A percentile compares a stretch with the other conserved stretches of the same genome.
phyloP scores from a whole-genome alignment of 2,888 invertebrate species.

The Beris chalybata region DNA sequence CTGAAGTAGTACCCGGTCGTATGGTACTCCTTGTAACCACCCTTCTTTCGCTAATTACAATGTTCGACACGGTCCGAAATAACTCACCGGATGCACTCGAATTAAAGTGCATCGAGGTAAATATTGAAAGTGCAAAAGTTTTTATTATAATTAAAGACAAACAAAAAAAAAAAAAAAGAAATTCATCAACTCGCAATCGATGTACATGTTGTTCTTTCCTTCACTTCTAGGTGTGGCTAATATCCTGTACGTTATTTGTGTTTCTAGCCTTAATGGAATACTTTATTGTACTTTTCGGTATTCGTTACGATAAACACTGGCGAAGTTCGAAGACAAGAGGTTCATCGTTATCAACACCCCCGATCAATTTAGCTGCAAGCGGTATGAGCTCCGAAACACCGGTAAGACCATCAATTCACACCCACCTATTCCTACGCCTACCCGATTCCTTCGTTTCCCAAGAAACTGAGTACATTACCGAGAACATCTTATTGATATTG shows the following conservation, averaged over 20 bases:
- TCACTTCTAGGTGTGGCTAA: constrained; percentile 61
- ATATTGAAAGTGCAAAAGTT: constrained; percentile 1
- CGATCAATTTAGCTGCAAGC: constrained; percentile 44
- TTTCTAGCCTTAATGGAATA: constrained; percentile 66
- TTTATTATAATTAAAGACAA: constrained; percentile 33
- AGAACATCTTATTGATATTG: constrained; percentile 9
- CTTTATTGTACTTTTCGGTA: constrained; percentile 66
- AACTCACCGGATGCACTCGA: constrained; percentile 67
- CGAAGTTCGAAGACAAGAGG: constrained; percentile 47
- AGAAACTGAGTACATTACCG: neutral
- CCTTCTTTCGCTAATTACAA: constrained; percentile 65
- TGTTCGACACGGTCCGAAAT: constrained; percentile 69
- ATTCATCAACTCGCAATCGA: constrained; percentile 8
- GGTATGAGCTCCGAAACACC: constrained; percentile 44
- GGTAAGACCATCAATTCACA: constrained; percentile 35
- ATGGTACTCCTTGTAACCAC: constrained; percentile 66
- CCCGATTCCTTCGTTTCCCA: neutral
- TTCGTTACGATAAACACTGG: constrained; percentile 68
- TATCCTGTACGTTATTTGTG: constrained; percentile 67
- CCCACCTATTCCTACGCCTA: neutral
- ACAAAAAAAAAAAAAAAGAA: constrained; percentile 23
- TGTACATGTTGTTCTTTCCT: constrained; percentile 19
- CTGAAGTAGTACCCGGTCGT: constrained; percentile 66
- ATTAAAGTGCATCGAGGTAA: constrained; percentile 63
- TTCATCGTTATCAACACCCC: constrained; percentile 47